Conservation (phyloP, 2,888 invertebrate genomes). For the Drosophila niveifrons region DNA sequence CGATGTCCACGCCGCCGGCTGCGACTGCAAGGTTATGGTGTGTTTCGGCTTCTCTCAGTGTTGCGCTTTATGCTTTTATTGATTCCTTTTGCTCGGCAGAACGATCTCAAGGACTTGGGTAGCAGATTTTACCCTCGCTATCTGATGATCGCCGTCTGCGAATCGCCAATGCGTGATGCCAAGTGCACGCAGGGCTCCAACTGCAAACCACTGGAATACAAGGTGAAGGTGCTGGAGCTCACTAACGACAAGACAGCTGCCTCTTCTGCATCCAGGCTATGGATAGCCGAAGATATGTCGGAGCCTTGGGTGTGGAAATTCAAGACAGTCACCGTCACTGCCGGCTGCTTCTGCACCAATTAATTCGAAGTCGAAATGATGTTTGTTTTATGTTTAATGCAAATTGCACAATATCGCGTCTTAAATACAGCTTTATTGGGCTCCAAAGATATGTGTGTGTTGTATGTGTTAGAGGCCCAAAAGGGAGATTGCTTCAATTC, state of each 20-base stretch:
- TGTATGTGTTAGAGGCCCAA: constrained; percentile 1
- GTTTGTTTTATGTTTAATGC: constrained; percentile 19
- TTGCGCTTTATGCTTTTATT: not conserved
- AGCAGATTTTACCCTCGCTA: constrained; percentile 83
- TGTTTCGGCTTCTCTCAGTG: constrained; percentile 17
- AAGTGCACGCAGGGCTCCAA: constrained; percentile 83
- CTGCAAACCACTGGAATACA: constrained; percentile 84
- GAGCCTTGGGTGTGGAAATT: constrained; percentile 79
- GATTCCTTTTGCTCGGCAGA: constrained; percentile 59
- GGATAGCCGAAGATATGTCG: constrained; percentile 43
- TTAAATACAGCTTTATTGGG: constrained; percentile 51
- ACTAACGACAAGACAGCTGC: constrained; percentile 38
- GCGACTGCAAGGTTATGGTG: constrained; percentile 84
- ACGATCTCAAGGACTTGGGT: constrained; percentile 83
- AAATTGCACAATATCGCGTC: constrained; percentile 47
- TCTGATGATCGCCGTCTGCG: constrained; percentile 83
- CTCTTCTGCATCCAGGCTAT: constrained; percentile 25
- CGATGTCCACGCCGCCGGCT: constrained; percentile 74
- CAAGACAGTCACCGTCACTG: constrained; percentile 83
- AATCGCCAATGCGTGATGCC: constrained; percentile 68
- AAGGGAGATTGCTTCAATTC: constrained; percentile 38
- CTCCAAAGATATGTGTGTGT: constrained; percentile 3
- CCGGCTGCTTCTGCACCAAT: constrained; percentile 84
- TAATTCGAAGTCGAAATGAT: constrained; percentile 18
- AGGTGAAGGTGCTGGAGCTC: constrained; percentile 82